Base-by-base conservation (phyloP, 1,140 invertebrate species). In the Drosophila pachea region DNA sequence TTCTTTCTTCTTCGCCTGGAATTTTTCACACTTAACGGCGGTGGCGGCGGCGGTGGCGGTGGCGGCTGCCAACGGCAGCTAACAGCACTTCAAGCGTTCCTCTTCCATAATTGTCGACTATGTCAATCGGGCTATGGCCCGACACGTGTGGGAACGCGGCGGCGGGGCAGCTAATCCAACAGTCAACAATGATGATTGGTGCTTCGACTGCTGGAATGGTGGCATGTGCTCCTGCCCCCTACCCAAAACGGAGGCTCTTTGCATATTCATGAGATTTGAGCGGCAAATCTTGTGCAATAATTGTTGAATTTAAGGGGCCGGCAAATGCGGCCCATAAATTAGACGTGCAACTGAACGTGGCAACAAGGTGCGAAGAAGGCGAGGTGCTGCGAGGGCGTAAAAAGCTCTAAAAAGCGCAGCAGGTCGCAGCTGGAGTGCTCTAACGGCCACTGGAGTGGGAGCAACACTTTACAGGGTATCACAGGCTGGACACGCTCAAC, bases 311-410 rank as follows among this genome's bases (percentile, higher is more conserved):
- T 65, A 54, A 73, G 65, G 63, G 59, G 64, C 55, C 59, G 56
- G 76, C 54, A 84, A 84, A 84, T 86, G 81, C 70, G 77, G 78
- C 73, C 64, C 81, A 84, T 84, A 84, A 84, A 84, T 84, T 81
- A 84, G 76, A 68, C 62, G 71, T 43, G 40, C 69, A 86, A 74
- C 73, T 81, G 76, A 86, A 79, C 81, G 22, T 22, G 68, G 81
- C 77, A 77, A 78, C 66, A 68, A 49, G 55, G 43, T 16, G 52
- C 38, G 65, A 49, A 84, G 62, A 65, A 49, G 55, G 33, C n/a
- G 52, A 49, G 55, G 33, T 16, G 52, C 43, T 65, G 40, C 47
- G 38, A 9, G 11, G 43, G 22, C 16, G 29, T 47, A 29, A 47
- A 47, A 22, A 32, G 22, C 53, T 53, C 42, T 3, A 45, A 45